Percentiles rank a stretch among this genome's conserved stretches.
phyloP scores from a whole-genome alignment of 2,888 invertebrate species.

The Agrotis segetum region DNA sequence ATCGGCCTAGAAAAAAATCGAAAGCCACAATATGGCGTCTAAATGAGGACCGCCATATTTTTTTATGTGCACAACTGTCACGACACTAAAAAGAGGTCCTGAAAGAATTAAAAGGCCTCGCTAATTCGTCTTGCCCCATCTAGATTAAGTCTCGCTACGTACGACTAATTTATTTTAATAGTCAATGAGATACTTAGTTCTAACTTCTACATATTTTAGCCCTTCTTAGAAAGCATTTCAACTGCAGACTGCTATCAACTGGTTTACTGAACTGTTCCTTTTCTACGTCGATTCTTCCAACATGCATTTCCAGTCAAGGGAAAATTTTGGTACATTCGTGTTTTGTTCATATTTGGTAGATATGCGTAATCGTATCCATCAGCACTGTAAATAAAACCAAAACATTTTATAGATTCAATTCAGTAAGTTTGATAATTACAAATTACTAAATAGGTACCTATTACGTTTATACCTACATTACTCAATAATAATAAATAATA shows the following conservation, averaged over 20 bases:
- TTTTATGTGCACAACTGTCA: no score
- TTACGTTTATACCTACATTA: background rate
- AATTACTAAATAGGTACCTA: no score
- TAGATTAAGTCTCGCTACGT: no score
- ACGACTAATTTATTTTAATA: no score
- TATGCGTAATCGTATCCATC: conserved; percentile 6
- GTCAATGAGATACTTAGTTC: background rate
- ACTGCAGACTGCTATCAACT: background rate
- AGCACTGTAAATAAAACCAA: conserved; percentile 35
- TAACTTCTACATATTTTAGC: conserved; percentile 20
- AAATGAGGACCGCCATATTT: no score
- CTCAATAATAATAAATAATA: background rate
- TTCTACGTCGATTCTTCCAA: conserved; percentile 16
- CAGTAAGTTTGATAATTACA: background rate
- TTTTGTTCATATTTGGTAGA: conserved; percentile 23
- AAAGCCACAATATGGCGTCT: no score
- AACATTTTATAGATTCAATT: background rate
- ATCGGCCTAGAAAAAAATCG: no score
- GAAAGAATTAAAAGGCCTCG: no score
- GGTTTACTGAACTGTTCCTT: conserved; percentile 9
- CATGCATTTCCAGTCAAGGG: conserved; percentile 11
- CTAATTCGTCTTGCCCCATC: no score
- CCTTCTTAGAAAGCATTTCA: conserved; percentile 31
- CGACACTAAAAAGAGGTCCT: no score
- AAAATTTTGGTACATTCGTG: conserved; percentile 26